Conservation (phyloP, 2,888 invertebrate genomes). For the Tetranychus truncatus region DNA sequence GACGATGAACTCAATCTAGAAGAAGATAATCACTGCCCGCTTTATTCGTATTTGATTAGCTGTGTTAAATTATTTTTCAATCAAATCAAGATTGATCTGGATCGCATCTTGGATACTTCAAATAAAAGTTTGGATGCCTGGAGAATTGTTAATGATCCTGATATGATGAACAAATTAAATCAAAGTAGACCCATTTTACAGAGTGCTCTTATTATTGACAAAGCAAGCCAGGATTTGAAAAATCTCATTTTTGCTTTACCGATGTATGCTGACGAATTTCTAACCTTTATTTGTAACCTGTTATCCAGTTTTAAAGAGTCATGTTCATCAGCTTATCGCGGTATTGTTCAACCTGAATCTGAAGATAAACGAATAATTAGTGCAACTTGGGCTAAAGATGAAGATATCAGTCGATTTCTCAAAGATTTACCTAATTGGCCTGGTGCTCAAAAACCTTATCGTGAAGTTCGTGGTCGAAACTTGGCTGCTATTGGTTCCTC, state of each 20-base stretch:
- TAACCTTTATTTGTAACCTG: conserved; percentile 50
- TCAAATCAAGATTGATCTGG: conserved; percentile 47
- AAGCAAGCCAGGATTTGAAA: conserved; percentile 46
- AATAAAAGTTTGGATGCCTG: conserved; percentile 59
- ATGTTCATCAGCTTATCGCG: conserved; percentile 50
- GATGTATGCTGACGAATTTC: conserved; percentile 52
- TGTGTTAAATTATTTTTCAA: conserved; percentile 68
- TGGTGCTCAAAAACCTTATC: conserved; percentile 29
- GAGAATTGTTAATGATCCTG: conserved; percentile 52
- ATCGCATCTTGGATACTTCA: conserved; percentile 48
- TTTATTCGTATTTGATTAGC: conserved; percentile 68
- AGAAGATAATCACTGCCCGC: conserved; percentile 44
- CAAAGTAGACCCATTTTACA: conserved; percentile 46
- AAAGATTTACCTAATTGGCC: conserved; percentile 57
- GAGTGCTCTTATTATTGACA: conserved; percentile 53
- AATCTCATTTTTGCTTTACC: conserved; percentile 51
- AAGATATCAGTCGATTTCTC: conserved; percentile 77
- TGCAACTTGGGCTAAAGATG: conserved; percentile 77
- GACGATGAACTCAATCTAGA: conserved; percentile 17
- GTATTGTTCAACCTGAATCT: conserved; percentile 55
- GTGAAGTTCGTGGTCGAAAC: not conserved
- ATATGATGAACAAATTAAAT: conserved; percentile 45
- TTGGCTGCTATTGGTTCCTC: not conserved
- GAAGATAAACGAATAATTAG: conserved; percentile 61
- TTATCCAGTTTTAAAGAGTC: conserved; percentile 50